These are phyloP conservation scores for Chiloscyllium punctatum DNA, from an alignment of 2,797 vertebrate species.

Conservation along the genomic window DNA sequence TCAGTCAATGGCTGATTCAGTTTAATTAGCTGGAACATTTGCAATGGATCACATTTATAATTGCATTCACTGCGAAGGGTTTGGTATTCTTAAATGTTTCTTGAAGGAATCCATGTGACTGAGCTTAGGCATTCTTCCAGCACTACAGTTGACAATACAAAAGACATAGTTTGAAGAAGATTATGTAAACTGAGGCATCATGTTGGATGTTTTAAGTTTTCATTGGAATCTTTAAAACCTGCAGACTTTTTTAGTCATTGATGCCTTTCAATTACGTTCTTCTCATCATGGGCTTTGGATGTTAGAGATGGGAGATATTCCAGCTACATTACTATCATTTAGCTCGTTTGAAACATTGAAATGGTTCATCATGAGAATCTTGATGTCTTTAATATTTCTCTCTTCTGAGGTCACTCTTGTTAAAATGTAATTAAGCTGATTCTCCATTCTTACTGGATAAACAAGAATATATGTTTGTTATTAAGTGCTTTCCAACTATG, in stretches of 20 bases:
- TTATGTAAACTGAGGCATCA: neutral
- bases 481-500: neutral
- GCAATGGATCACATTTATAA: neutral
- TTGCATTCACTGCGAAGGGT: neutral
- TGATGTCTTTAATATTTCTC: constrained; percentile 59
- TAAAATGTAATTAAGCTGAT: constrained; percentile 55
- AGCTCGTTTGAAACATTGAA: constrained; percentile 50
- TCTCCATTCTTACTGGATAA: constrained; percentile 58
- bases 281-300: neutral
- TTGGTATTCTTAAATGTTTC: neutral
- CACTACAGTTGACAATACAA: neutral
- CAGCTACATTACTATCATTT: neutral
- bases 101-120: neutral
- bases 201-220: neutral
- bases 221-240: neutral
- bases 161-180: neutral
- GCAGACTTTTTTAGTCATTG: neutral
- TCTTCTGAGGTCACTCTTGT: constrained; percentile 54
- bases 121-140: neutral
- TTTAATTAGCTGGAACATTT: neutral
- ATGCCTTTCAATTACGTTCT: neutral
- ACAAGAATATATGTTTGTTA: neutral
- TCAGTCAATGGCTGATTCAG: neutral
- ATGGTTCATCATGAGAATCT: constrained; percentile 52
- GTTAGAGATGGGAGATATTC: neutral